Conservation (phyloP, 2,113 vertebrate genomes). For the Neoarius graeffei region DNA sequence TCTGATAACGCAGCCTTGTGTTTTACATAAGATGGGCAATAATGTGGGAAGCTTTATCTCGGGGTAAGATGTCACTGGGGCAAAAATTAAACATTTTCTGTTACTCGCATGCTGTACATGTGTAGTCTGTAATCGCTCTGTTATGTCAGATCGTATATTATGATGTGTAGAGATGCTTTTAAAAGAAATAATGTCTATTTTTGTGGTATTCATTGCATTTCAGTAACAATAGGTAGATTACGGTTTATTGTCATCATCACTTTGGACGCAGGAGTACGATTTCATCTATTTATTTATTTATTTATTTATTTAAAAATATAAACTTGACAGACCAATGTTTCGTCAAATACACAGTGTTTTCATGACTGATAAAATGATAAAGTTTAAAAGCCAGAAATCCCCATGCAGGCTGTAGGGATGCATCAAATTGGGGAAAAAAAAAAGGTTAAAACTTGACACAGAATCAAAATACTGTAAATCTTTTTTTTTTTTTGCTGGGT, state of each 20-base stretch:
- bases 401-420: not conserved
- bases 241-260: not conserved
- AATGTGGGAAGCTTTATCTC: conserved; percentile 16
- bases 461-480: not conserved
- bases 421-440: not conserved
- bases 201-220: not conserved
- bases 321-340: too few relatives aligned
- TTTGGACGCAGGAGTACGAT: not conserved
- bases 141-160: not conserved
- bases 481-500: too few relatives aligned
- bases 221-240: not conserved
- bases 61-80: not conserved
- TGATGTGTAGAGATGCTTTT: not conserved
- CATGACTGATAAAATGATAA: not conserved
- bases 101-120: not conserved
- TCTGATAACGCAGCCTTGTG: conserved; percentile 13
- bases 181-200: too few relatives aligned
- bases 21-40: conserved; percentile 13
- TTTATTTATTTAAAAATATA: too few relatives aligned
- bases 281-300: too few relatives aligned
- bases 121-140: not conserved
- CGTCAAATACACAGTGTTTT: not conserved
- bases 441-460: not conserved
- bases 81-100: not conserved
- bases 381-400: not conserved